Percentiles rank a stretch among this genome's conserved stretches.
Conservation (phyloP, 2,888 invertebrate species). For the Macaria liturata region DNA sequence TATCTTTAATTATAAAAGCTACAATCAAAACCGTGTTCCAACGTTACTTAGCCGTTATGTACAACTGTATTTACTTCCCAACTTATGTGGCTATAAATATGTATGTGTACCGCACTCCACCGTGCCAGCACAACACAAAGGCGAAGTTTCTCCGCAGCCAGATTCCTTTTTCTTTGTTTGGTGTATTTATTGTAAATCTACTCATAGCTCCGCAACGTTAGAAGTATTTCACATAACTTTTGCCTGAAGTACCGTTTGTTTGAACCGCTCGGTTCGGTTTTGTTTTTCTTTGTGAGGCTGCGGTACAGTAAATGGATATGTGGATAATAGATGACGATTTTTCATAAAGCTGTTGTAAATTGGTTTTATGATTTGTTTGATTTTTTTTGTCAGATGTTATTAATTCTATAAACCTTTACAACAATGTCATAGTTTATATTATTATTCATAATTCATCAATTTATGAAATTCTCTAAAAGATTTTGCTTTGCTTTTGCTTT, state of each 20-base stretch:
- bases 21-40: constrained; percentile 6
- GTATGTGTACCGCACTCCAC: constrained; percentile 44
- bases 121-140: constrained; percentile 63
- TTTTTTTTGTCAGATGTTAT: no score
- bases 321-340: constrained; percentile 25
- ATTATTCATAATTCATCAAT: no score
- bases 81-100: constrained; percentile 43
- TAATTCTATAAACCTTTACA: no score
- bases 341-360: constrained; percentile 5
- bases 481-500: no score
- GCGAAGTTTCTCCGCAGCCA: constrained; percentile 78
- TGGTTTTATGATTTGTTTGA: no score
- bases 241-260: constrained; percentile 49
- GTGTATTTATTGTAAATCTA: constrained; percentile 83
- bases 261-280: constrained; percentile 32
- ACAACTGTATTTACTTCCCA: constrained; percentile 15
- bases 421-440: no score
- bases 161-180: constrained; percentile 83
- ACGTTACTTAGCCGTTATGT: constrained; percentile 33
- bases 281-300: constrained; percentile 33
- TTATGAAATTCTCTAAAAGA: no score
- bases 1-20: background rate
- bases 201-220: constrained; percentile 74
- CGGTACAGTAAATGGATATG: constrained; percentile 26
- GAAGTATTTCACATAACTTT: constrained; percentile 82